These are phyloP conservation scores for Hydrophis major DNA, from an alignment of 2,797 vertebrate species.

Conservation along the genomic window DNA sequence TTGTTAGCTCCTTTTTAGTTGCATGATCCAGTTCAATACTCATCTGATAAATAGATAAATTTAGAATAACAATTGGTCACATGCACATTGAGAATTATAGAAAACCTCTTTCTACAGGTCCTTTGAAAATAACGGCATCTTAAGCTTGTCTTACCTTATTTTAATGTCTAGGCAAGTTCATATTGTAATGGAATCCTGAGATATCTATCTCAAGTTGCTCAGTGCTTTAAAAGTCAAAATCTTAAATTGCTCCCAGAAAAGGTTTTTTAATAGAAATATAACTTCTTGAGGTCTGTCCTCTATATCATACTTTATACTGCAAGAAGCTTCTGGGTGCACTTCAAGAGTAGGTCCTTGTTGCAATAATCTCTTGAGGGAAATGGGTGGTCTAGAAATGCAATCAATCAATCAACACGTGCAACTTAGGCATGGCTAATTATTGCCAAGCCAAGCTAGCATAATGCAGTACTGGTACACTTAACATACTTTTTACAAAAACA, in stretches of 20 bases:
- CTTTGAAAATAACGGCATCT: background rate
- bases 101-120: background rate
- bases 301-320: background rate
- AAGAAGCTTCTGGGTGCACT: background rate
- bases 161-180: background rate
- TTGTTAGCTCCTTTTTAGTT: background rate
- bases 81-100: background rate
- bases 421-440: background rate
- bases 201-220: background rate
- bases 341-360: background rate
- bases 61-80: background rate
- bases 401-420: background rate
- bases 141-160: background rate
- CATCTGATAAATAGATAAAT: background rate
- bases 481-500: background rate
- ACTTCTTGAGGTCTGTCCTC: background rate
- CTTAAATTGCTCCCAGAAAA: background rate
- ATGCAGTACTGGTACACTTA: background rate
- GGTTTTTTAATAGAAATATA: background rate
- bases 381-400: background rate
- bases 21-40: background rate
- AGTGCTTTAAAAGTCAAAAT: background rate
- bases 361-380: background rate
- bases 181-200: background rate
- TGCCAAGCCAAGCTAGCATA: background rate